These are phyloP conservation scores for Antedon mediterranea DNA, from an alignment of 53 echinoderm and acorn worm genomes.

Conservation along the genomic window DNA sequence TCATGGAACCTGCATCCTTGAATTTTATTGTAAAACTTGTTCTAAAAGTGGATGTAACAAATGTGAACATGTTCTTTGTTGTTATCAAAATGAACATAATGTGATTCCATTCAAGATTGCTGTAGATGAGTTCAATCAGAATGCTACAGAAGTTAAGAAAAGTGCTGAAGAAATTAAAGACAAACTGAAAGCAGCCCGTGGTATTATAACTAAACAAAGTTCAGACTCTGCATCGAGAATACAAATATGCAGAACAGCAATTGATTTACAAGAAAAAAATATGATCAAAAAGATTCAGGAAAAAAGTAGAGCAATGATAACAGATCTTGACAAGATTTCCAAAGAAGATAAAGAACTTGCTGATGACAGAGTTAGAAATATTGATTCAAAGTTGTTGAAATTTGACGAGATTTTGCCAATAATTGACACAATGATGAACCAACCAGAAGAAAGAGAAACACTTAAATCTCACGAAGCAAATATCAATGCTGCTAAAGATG, in stretches of 20 bases:
- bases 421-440: background rate
- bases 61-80: background rate
- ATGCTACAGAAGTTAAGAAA: background rate
- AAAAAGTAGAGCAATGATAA: background rate
- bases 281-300: background rate
- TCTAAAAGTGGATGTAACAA: background rate
- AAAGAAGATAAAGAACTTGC: background rate
- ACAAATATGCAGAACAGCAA: background rate
- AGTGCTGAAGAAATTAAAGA: background rate
- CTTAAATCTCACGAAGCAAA: background rate
- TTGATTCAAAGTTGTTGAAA: background rate
- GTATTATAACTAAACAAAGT: no score
- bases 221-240: background rate
- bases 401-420: background rate
- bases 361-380: background rate
- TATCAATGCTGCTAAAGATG: background rate
- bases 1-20: background rate
- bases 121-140: background rate
- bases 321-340: background rate
- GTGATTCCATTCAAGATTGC: background rate
- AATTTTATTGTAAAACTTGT: background rate
- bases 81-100: background rate
- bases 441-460: background rate
- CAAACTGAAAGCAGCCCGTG: background rate
- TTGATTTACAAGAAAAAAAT: background rate